These are phyloP conservation scores for Lasioglossum oenotherae DNA, from an alignment of 2,888 invertebrate genomes.

Conservation along the genomic window DNA sequence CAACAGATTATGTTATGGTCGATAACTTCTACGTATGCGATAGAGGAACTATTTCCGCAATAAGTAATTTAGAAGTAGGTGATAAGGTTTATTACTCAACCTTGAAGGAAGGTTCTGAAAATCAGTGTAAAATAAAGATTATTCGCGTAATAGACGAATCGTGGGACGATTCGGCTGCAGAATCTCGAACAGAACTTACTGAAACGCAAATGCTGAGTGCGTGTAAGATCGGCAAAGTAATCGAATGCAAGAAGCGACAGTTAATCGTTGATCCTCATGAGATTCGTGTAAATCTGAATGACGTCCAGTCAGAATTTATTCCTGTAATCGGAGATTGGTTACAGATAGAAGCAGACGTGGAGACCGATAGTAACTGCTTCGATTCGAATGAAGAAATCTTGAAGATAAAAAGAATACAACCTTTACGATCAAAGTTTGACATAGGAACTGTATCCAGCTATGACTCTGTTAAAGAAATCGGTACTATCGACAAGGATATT, in stretches of 20 bases:
- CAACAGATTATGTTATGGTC: constrained; percentile 85
- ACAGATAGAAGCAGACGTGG: constrained; percentile 87
- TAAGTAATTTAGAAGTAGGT: constrained; percentile 84
- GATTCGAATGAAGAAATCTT: constrained; percentile 86
- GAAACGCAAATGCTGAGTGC: constrained; percentile 68
- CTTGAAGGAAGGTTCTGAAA: constrained; percentile 84
- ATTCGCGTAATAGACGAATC: constrained; percentile 82
- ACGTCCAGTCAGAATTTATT: constrained; percentile 87
- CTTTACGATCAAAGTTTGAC: constrained; percentile 86
- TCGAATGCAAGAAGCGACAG: constrained; percentile 81
- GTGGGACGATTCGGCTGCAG: constrained; percentile 56
- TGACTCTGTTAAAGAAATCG: constrained; percentile 80
- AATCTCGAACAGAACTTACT: not conserved
- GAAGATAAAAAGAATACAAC: constrained; percentile 87
- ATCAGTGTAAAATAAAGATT: constrained; percentile 86
- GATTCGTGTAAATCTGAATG: constrained; percentile 87
- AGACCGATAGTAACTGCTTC: constrained; percentile 86
- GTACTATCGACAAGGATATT: constrained; percentile 87
- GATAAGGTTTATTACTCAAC: constrained; percentile 86
- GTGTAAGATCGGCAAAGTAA: constrained; percentile 83
- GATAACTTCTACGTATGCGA: constrained; percentile 87
- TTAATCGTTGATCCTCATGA: constrained; percentile 86
- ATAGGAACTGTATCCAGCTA: constrained; percentile 85
- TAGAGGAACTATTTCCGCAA: constrained; percentile 78
- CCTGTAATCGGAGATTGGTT: constrained; percentile 90